Base-by-base conservation (phyloP, 2,888 invertebrate species). In the Hedya salicella region DNA sequence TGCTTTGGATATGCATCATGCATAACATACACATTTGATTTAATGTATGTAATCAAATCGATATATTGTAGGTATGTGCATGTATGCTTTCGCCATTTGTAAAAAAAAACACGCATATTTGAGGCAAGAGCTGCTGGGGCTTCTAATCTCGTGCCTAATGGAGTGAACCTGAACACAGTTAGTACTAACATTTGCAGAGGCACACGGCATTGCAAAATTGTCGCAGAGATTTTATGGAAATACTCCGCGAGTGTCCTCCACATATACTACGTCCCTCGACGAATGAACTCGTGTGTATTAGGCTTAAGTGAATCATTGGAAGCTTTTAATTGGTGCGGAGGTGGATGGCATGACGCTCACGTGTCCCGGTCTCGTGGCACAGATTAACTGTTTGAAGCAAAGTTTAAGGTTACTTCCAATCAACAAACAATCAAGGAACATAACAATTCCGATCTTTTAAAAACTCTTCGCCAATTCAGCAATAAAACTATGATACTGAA, bases 301-400 rank as follows among this genome's bases (percentile, higher is more conserved):
- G 46, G 46, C 25, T 49, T 36, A 46, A 65, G 46, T 53, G 59
- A 65, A 65, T 52, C 59, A 54, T 61, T 61, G 21, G 40, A 61
- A 60, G 53, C 61, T 65, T 65, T 66, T 66, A 61, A 66, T 61
- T 66, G 66, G 30, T 42, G 66, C 59, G 61, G 65, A 56, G 62
- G 62, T 61, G 54, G 53, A 48, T 25, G 62, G 66, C 69, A 39
- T 61, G 67, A 63, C 59, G 60, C 67, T 80, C 80, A 81, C 79
- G 77, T 82, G 80, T 76, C 67, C 44, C 59, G 62, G 70, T 77
- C 73, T 78, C 74, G 77, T 83, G 82, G 82, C 81, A 77, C 78
- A 16, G 6, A 32, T 44, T 25, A 14, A 39, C 16, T 46, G 46
- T 53, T 54, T 16, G 39, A 25, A 13, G 14, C 60, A 66, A 49